Evolutionary conservation across 2,113 vertebrate genomes (phyloP).

Genomic region (Anarrhichthys ocellatus): DNA sequence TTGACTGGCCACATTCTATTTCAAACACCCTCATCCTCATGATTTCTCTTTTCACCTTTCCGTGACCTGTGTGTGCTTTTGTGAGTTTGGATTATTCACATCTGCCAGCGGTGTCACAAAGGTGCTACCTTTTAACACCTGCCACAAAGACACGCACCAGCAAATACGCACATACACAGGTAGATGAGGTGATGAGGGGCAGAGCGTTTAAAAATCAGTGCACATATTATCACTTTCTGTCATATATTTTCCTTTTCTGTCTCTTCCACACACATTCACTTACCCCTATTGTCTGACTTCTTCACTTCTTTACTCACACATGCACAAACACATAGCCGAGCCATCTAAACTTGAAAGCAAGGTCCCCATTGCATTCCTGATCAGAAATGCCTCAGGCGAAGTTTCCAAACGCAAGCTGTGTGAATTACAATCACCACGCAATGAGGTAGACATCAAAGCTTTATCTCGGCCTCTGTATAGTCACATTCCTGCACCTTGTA

Average conservation of each 20-base stretch:
- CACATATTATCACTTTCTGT: constrained; percentile 39
- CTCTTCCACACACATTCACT: neutral
- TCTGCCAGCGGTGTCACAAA: constrained; percentile 48
- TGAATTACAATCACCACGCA: constrained; percentile 60
- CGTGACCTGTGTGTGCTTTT: constrained; percentile 35
- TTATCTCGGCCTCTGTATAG: constrained; percentile 26
- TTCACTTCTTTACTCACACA: constrained; percentile 15
- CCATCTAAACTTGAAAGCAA: constrained; percentile 55
- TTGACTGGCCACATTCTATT: constrained; percentile 18
- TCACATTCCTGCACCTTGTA: constrained; percentile 23
- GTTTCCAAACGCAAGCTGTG: constrained; percentile 45
- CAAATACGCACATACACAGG: neutral
- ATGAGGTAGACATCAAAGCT: constrained; percentile 64
- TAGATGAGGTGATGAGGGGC: constrained; percentile 19
- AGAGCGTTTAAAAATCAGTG: constrained; percentile 26
- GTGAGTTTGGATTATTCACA: constrained; percentile 37
- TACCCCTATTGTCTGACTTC: constrained; percentile 25
- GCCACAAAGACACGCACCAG: constrained; percentile 10
- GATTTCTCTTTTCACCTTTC: constrained; percentile 40
- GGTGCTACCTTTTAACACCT: constrained; percentile 50
- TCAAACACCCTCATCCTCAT: constrained; percentile 11
- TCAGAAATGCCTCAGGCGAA: constrained; percentile 60
- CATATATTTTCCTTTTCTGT: constrained; percentile 18
- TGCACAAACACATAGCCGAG: constrained; percentile 15
- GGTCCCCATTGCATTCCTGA: constrained; percentile 54